Base-by-base conservation (phyloP, 1,140 invertebrate species). In the Platorchestia sp. region DNA sequence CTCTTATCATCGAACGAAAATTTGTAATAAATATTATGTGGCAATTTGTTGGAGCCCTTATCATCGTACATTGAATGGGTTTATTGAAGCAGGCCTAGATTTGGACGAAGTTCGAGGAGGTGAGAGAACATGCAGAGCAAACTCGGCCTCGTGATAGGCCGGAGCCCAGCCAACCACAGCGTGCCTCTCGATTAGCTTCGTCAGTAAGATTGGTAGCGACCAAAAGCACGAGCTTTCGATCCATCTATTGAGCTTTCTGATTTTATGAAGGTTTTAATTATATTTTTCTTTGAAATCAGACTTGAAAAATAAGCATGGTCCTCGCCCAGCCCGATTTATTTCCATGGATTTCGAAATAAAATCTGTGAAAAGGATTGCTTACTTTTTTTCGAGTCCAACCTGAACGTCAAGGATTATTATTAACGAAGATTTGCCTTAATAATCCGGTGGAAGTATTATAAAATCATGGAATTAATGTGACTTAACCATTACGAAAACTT, bases 211-310 rank as follows among this genome's bases (percentile, higher is more conserved):
- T 89, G 87, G 41, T 44, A 89, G 87, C 87, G 87, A 14, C 43
- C 87, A 89, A 89, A 89, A 89, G 87, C 87, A 89, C 87, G 87
- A 44, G 87, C 87, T 42, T 89, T 89, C 41, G 87, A 89, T 44
- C 43, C 87, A 27, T 44, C 87, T 42, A 89, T 89, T 89, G 87
- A 89, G 87, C 87, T 89, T 44, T 44, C n/a, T 89, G 87, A 89
- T 89, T 89, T 89, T 89, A 5, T 89, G 10, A 7, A 14, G 41
- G 5, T 89, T 89, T 89, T 89, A 89, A 89, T 89, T 89, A 89
- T 89, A 44, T 75, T 75, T 75, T 75, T 75, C 59, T 27, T 75
- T 10, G 10, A 75, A 75, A 75, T 75, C 59, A 75, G 27, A 75
- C 3, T 22, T 75, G 10, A 75, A 75, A 75, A 75, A 75, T 22